Percentiles rank a stretch among this genome's conserved stretches.
These are phyloP conservation scores for Xylota segnis DNA, from an alignment of 2,888 invertebrate species.

Conservation along the genomic window DNA sequence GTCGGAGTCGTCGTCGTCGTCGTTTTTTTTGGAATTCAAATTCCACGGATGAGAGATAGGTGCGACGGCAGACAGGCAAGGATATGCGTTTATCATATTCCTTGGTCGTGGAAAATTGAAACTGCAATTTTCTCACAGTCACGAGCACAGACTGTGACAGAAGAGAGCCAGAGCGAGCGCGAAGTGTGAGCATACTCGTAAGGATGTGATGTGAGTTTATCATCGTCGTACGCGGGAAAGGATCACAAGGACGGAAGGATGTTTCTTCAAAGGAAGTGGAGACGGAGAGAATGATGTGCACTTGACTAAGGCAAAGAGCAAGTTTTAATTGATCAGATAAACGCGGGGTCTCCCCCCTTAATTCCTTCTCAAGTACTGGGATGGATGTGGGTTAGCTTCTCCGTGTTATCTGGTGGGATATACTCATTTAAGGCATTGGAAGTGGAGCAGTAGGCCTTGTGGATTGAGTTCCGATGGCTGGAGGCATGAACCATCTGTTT, in stretches of 20 bases:
- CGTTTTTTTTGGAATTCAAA: conserved; percentile 59
- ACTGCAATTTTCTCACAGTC: conserved; percentile 71
- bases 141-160: conserved; percentile 26
- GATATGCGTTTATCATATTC: conserved; percentile 68
- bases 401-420: no score
- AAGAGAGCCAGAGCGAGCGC: background rate
- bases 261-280: background rate
- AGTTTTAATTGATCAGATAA: conserved; percentile 49
- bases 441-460: no score
- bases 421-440: no score
- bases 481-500: no score
- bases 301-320: conserved; percentile 2
- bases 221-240: background rate
- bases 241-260: conserved; percentile 20
- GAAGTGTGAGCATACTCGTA: conserved; percentile 6
- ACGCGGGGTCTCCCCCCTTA: conserved; percentile 11
- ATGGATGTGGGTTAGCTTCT: no score
- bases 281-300: background rate
- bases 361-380: background rate
- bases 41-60: conserved; percentile 37
- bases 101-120: conserved; percentile 61
- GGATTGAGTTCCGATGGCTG: no score
- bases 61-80: conserved; percentile 16
- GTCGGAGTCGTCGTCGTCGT: background rate
- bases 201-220: background rate